Base-by-base conservation (phyloP, 2,888 invertebrate genomes). In the Xanthorhoe spadicearia region DNA sequence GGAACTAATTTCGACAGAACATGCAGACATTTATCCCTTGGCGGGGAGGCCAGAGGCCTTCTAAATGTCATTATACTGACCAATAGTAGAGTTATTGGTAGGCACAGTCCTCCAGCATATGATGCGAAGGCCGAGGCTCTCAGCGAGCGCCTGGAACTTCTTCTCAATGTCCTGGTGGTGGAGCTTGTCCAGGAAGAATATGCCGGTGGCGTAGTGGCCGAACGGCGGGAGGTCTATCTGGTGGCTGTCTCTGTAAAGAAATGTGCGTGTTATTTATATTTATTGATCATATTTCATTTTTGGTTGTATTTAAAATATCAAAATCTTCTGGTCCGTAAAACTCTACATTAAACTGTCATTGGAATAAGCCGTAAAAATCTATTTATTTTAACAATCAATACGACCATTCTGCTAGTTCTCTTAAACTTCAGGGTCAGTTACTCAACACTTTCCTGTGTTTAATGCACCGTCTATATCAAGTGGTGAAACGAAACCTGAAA, bases 51-150 rank as follows among this genome's bases (percentile, higher is more conserved):
- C n/a, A n/a, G n/a, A n/a, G n/a, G n/a, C n/a, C n/a, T 10, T 8
- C 1, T 1, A 10, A 10, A 38, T 38, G 17, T 32, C 4, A 17
- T 50, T 6, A 3, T 80, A 63, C 62, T 66, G 95, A 81, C 98
- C 99, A 81, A 99, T 97, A 74, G 95, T 95, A 62, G 95, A 92
- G 83, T 95, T 96, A 88, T 98, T 96, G 58, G 97, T 97, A 32
- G 98, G 98, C 62, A 99, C 97, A 46, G 97, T 97, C 74, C 99
- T 96, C 99, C 99, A 99, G 83, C 97, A 97, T 69, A 99, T 87
- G 66, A 99, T 96, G 89, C 96, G 94, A 74, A 99, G 93, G 32
- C 95, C 95, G 83, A 97, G 94, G 77, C 96, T 96, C 77, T 95
- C 94, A 63, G 98, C 98, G 79, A 99, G 93, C 73, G 94, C 95